A percentile compares a stretch with the other conserved stretches of the same genome.
These are phyloP conservation scores for Poeciliopsis turneri DNA, from an alignment of 2,797 vertebrate genomes.

Conservation along the genomic window DNA sequence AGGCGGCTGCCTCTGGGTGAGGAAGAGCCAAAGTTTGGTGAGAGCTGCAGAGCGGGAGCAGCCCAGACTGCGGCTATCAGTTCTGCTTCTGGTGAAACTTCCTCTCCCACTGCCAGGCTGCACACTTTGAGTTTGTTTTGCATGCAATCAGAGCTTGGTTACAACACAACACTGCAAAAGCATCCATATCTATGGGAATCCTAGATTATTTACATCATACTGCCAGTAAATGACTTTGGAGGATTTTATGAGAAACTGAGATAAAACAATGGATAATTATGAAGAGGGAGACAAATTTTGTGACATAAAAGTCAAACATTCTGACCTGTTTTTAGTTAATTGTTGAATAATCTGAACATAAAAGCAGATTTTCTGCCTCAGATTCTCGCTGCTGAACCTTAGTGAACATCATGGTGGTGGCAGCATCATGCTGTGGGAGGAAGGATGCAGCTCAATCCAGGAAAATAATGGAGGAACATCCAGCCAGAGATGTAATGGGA, in stretches of 20 bases:
- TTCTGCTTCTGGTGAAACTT: not conserved
- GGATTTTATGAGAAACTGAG: not conserved
- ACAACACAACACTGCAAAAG: not conserved
- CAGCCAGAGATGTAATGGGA: too few species aligned
- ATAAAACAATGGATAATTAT: not conserved
- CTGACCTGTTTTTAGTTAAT: not conserved
- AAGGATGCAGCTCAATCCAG: too few species aligned
- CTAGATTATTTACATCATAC: not conserved
- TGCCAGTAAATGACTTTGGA: not conserved
- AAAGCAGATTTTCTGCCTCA: not conserved
- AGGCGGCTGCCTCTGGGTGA: not conserved
- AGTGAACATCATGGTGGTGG: not conserved
- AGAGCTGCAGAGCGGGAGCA: not conserved
- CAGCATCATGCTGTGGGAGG: not conserved
- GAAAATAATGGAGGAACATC: too few species aligned
- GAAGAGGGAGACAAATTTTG: not conserved
- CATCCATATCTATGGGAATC: not conserved
- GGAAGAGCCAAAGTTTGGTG: fast-evolving
- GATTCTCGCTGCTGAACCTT: not conserved
- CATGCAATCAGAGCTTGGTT: not conserved
- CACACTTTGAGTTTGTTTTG: not conserved
- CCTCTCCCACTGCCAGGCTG: not conserved
- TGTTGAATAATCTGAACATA: not conserved
- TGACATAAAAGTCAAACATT: not conserved
- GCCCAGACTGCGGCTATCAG: not conserved